Evolutionary conservation across 2,113 vertebrate species (phyloP).

Genomic region (Prionailurus viverrinus): DNA sequence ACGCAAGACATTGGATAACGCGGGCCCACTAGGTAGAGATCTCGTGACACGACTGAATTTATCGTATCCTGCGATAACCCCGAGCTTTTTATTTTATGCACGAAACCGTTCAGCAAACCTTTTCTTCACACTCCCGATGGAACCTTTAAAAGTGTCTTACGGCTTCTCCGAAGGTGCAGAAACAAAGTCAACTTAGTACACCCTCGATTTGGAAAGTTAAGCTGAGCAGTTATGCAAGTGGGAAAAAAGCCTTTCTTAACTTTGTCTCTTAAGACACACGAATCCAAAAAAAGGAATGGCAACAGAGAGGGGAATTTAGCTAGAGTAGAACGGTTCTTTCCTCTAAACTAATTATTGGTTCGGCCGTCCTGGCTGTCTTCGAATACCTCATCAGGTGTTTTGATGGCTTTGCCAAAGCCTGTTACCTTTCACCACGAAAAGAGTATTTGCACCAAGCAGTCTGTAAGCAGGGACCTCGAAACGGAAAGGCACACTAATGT

Average conservation of each 20-base stretch:
- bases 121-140: background rate
- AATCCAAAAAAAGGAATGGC: background rate
- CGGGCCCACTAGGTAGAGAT: background rate
- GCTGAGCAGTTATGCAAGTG: background rate
- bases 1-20: background rate
- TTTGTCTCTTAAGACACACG: background rate
- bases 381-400: background rate
- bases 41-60: background rate
- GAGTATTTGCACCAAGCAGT: rapidly evolving
- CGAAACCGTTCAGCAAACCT: background rate
- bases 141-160: background rate
- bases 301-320: background rate
- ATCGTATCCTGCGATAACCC: background rate
- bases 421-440: background rate
- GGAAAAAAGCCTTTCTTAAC: background rate
- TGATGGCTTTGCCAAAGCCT: background rate
- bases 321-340: background rate
- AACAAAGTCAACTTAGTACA: background rate
- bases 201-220: background rate
- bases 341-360: background rate
- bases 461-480: background rate
- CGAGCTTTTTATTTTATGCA: background rate
- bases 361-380: background rate
- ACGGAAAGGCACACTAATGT: rapidly evolving
- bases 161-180: background rate